Conservation (phyloP, 2,797 vertebrate genomes). For the Brotula barbata region DNA sequence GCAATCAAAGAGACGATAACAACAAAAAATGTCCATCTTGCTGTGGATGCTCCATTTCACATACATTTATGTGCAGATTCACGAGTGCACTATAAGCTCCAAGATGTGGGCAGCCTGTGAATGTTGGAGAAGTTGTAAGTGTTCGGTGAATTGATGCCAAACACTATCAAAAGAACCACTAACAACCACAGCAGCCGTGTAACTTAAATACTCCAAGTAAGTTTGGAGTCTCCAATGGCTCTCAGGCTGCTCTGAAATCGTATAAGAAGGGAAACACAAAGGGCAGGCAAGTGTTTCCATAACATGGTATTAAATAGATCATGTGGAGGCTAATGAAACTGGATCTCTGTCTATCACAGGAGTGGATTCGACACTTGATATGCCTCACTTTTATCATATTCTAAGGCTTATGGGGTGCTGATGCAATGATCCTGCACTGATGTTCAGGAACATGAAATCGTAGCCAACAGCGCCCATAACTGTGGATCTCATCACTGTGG, state of each 20-base stretch:
- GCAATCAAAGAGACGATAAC: no score
- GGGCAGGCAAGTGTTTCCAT: constrained; percentile 17
- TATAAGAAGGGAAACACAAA: background rate
- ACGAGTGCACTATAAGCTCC: no score
- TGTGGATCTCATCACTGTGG: constrained; percentile 48
- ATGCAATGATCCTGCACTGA: constrained; percentile 45
- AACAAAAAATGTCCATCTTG: no score
- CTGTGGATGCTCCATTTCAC: constrained; percentile 29
- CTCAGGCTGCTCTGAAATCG: no score
- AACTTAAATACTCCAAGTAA: no score
- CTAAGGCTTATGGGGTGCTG: constrained; percentile 22
- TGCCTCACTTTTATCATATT: constrained; percentile 30
- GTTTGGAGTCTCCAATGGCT: no score
- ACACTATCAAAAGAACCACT: no score
- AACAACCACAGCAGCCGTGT: no score
- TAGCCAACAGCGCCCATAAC: constrained; percentile 49
- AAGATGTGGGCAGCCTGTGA: no score
- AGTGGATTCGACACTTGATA: constrained; percentile 28
- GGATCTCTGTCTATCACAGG: constrained; percentile 12
- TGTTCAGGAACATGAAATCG: constrained; percentile 46
- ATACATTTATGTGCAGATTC: constrained; percentile 18
- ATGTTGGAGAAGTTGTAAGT: constrained; percentile 19
- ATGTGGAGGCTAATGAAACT: constrained; percentile 2
- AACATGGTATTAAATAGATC: constrained; percentile 25
- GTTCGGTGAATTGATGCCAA: background rate